Percentiles rank a stretch among this genome's conserved stretches.
Evolutionary conservation across 2,113 vertebrate genomes (phyloP).

Genomic region (Vidua chalybeata): DNA sequence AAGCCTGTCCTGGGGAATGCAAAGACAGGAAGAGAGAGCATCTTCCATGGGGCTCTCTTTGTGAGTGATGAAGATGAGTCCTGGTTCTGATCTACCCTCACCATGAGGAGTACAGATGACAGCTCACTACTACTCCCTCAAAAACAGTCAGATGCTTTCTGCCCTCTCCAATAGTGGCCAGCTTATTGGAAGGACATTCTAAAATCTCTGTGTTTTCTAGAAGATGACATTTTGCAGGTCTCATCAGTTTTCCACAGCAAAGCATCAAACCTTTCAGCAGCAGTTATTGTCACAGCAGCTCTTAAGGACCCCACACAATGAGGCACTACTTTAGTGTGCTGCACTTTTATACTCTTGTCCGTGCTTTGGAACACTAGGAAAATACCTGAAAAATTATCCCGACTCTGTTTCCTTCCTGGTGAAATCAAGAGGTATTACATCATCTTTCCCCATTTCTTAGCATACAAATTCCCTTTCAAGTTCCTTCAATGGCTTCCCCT

Average conservation of each 20-base stretch:
- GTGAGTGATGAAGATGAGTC: not conserved
- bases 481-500: conserved; percentile 18
- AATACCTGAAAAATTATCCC: not conserved
- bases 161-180: not conserved
- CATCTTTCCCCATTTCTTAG: not conserved
- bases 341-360: not conserved
- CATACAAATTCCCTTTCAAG: not conserved
- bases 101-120: not conserved
- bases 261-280: not conserved
- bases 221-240: not conserved
- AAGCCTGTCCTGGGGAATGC: not conserved
- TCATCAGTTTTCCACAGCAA: not conserved
- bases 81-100: not conserved
- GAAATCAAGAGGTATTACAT: not conserved
- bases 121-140: not conserved
- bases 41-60: not conserved
- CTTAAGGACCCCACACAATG: not conserved
- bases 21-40: not conserved
- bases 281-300: not conserved
- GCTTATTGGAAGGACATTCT: not conserved
- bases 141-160: not conserved
- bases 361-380: not conserved
- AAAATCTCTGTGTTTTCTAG: not conserved
- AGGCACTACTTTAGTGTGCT: not conserved
- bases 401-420: not conserved